phyloP scores from a whole-genome alignment of 2,888 invertebrate genomes.

The Cylloceria caligata region DNA sequence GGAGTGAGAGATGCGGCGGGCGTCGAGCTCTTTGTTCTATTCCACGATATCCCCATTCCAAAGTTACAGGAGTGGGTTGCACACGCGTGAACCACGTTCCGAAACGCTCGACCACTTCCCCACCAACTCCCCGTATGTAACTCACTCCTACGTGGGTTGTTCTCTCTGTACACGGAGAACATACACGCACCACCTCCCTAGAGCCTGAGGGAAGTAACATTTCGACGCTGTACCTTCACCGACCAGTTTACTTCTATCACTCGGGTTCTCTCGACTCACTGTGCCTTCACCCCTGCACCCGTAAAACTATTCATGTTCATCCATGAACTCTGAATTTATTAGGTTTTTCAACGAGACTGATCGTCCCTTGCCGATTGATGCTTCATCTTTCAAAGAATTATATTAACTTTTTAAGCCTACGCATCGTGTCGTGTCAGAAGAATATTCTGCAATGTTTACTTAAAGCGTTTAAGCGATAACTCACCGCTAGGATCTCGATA shows the following conservation, averaged over 20 bases:
- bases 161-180: slow-evolving; percentile 13
- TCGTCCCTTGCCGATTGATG: too few species aligned
- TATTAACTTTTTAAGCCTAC: background rate
- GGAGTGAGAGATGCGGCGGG: slow-evolving; percentile 68
- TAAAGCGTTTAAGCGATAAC: slow-evolving; percentile 74
- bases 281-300: background rate
- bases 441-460: too few species aligned
- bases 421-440: background rate
- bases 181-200: slow-evolving; percentile 6
- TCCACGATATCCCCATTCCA: slow-evolving; percentile 52
- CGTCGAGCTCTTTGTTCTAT: slow-evolving; percentile 79
- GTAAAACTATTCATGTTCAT: background rate
- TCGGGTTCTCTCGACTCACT: slow-evolving; percentile 5
- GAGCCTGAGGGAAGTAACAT: slow-evolving; percentile 46
- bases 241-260: slow-evolving; percentile 13
- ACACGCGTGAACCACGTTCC: slow-evolving; percentile 47
- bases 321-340: slow-evolving; percentile 12
- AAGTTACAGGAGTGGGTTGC: slow-evolving; percentile 9
- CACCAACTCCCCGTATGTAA: slow-evolving; percentile 12
- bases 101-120: slow-evolving; percentile 34
- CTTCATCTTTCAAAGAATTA: background rate
- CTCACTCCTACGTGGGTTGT: slow-evolving; percentile 29
- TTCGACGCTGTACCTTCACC: slow-evolving; percentile 25
- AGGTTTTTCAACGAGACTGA: background rate
- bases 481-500: slow-evolving; percentile 94